Evolutionary conservation across 2,888 invertebrate genomes (phyloP), one percentile per base, ranked within the genome.

Genomic region (Cheilosia vernalis): DNA sequence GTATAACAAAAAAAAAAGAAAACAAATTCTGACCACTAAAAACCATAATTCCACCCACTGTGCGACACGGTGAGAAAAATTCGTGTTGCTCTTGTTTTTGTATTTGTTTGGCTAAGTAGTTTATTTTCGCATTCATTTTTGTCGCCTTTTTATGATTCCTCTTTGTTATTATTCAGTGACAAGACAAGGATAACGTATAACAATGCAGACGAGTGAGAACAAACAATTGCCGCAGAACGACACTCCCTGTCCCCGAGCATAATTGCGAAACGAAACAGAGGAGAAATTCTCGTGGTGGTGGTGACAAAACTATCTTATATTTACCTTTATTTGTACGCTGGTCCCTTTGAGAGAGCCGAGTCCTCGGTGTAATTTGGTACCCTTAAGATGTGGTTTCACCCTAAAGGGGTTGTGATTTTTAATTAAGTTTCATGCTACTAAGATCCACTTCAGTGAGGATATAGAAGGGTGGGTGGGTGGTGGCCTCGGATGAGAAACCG

Each of bases 341-440:
- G 30, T 67, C 51, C 49, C 40, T 67, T 61, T 30, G 44, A 76
- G 37, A 17, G 19, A 15, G 44, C 37, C 51, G 24, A 58, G n/a
- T 66, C 27, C 15, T 60, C 19, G 4, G 66, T 64, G 44, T 84
- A 79, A 74, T 79, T 84, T 60, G 47, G 60, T 64, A 51, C 69
- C 84, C 79, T 79, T 79, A 76, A 74, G 74, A 64, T 79, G 84
- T 47, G 63, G 69, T 58, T 69, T 49, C 63, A 58, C 55, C 53
- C 69, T 44, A 58, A 79, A 72, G 74, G 44, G 79, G 49, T 77
- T 70, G 61, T 56, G 61, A 79, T 84, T 84, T 74, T 84, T 79
- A 84, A 74, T 84, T 84, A 64, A 74, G 69, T 79, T 84, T 79
- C 74, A 70, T 42, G 44, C 58, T 60, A 51, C 30, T 33, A 53